These are phyloP conservation scores for Teleogryllus oceanicus DNA, from an alignment of 2,888 invertebrate species.

Conservation along the genomic window DNA sequence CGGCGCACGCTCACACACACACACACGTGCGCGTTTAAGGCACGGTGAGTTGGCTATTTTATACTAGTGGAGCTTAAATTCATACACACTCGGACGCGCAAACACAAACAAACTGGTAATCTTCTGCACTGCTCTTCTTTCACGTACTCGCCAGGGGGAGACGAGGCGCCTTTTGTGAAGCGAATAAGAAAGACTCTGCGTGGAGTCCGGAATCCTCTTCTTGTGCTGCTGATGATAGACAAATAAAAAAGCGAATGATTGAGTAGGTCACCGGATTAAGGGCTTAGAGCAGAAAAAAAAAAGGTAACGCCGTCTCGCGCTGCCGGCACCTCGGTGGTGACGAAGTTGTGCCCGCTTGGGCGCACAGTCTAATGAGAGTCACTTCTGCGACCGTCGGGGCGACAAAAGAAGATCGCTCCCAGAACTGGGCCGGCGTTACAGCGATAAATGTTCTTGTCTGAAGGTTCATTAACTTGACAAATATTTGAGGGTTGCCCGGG, in stretches of 20 bases:
- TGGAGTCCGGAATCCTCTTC: conserved; percentile 6
- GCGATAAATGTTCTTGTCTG: conserved; percentile 18
- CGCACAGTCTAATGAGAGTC: background rate
- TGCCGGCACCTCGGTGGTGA: background rate
- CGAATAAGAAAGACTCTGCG: background rate
- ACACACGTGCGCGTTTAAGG: background rate
- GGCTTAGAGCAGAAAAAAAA: background rate
- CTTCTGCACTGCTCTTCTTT: conserved; percentile 28
- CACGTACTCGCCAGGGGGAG: conserved; percentile 19
- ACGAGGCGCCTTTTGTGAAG: background rate
- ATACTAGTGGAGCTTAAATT: conserved; percentile 9
- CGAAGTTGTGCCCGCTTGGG: background rate
- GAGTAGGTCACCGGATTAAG: background rate
- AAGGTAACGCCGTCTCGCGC: background rate
- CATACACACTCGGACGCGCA: conserved; percentile 28
- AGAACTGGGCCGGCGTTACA: background rate
- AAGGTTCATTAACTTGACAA: conserved; percentile 18
- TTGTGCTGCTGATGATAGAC: background rate
- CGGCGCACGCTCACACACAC: background rate
- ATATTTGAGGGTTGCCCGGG: conserved; percentile 8
- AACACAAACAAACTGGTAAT: conserved; percentile 31
- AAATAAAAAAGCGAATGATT: conserved; percentile 18
- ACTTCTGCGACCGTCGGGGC: background rate
- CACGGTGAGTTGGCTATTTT: conserved; percentile 18
- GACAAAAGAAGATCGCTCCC: conserved; percentile 8